Evolutionary conservation across 2,888 invertebrate genomes (phyloP).

Genomic region (Agrotis ipsilon): DNA sequence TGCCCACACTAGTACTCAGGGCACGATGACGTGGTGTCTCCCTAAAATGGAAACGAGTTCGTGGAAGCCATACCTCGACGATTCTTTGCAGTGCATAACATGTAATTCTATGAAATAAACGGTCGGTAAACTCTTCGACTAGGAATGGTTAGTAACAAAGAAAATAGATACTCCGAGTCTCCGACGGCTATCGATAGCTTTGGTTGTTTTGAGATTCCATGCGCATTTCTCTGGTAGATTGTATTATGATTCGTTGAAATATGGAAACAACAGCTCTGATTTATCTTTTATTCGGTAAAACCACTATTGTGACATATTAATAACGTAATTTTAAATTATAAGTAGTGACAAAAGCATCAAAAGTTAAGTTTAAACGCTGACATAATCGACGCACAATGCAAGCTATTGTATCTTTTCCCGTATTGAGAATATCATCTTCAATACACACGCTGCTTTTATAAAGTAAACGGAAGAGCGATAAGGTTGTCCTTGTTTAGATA

Average conservation of each 20-base stretch:
- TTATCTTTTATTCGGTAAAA: background rate
- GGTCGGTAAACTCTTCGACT: slow-evolving; percentile 39
- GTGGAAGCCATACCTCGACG: slow-evolving; percentile 62
- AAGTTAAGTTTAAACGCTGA: slow-evolving; percentile 49
- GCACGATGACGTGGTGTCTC: slow-evolving; percentile 68
- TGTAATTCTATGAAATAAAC: slow-evolving; percentile 61
- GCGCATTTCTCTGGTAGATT: slow-evolving; percentile 3
- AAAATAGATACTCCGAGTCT: slow-evolving; percentile 20
- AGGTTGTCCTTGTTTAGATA: slow-evolving; percentile 76
- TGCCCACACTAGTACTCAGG: slow-evolving; percentile 55
- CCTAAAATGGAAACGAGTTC: slow-evolving; percentile 72
- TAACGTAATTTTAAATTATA: background rate
- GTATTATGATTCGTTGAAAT: slow-evolving; percentile 3
- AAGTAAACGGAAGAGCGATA: slow-evolving; percentile 80
- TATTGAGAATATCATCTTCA: slow-evolving; percentile 62
- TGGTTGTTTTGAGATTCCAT: slow-evolving; percentile 18
- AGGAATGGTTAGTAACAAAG: slow-evolving; percentile 43
- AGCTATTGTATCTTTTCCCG: slow-evolving; percentile 52
- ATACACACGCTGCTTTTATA: slow-evolving; percentile 74
- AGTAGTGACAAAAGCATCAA: slow-evolving; percentile 27
- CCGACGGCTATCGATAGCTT: slow-evolving; percentile 6
- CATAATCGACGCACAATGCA: slow-evolving; percentile 58
- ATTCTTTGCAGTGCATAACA: slow-evolving; percentile 63
- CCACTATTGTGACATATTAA: background rate
- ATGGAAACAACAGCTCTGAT: background rate